Evolutionary conservation across 2,888 invertebrate genomes (phyloP).

Genomic region (Gnatocerus cornutus): DNA sequence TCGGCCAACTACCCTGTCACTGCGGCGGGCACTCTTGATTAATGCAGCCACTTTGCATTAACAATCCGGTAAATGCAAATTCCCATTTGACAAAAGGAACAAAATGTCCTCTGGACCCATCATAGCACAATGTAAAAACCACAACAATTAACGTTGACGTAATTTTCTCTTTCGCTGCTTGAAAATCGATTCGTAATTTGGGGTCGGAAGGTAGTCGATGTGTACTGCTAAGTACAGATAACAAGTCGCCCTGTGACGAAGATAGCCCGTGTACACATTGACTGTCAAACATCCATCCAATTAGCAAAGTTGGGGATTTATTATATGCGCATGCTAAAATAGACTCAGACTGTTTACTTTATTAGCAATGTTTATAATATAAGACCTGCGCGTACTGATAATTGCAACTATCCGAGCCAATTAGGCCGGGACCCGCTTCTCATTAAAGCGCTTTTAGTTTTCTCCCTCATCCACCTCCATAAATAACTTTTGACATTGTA

Average conservation of each 20-base stretch:
- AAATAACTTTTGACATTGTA: constrained; percentile 51
- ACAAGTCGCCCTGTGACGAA: constrained; percentile 29
- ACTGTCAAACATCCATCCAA: constrained; percentile 71
- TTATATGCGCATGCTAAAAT: constrained; percentile 67
- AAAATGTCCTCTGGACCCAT: constrained; percentile 34
- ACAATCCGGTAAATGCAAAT: constrained; percentile 71
- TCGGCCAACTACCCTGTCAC: constrained; percentile 66
- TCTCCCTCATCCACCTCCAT: constrained; percentile 48
- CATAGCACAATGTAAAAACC: constrained; percentile 28
- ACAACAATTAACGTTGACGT: constrained; percentile 12
- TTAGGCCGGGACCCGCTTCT: constrained; percentile 63
- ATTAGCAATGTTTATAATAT: constrained; percentile 67
- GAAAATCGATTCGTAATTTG: constrained; percentile 2
- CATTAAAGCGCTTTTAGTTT: constrained; percentile 59
- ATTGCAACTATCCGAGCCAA: constrained; percentile 67
- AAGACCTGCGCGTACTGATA: constrained; percentile 65
- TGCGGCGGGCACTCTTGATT: constrained; percentile 69
- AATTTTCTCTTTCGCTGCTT: constrained; percentile 13
- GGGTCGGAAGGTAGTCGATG: constrained; percentile 14
- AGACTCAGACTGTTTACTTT: constrained; percentile 67
- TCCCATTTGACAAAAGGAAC: constrained; percentile 60
- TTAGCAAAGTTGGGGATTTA: constrained; percentile 69
- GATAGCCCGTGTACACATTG: constrained; percentile 50
- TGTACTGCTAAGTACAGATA: constrained; percentile 41
- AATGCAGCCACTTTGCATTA: constrained; percentile 71